These are phyloP conservation scores for Camptogramma bilineatum DNA, from an alignment of 2,888 invertebrate species.

Conservation along the genomic window DNA sequence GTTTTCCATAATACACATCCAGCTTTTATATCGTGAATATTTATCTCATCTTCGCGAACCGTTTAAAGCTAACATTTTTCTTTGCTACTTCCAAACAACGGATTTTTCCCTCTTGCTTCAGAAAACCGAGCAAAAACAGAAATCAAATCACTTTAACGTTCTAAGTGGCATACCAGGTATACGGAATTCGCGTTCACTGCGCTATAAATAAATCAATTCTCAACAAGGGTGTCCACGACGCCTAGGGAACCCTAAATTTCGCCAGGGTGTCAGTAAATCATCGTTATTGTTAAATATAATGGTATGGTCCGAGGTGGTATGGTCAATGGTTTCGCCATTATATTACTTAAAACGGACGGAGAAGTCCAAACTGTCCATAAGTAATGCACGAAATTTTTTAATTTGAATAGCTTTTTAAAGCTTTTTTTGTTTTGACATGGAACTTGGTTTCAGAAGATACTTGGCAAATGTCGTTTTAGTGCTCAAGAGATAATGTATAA, in stretches of 20 bases:
- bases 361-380: conserved; percentile 23
- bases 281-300: conserved; percentile 71
- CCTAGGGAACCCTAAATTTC: conserved; percentile 76
- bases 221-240: conserved; percentile 73
- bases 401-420: neutral
- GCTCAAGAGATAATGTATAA: no score
- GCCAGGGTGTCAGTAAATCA: conserved; percentile 74
- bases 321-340: conserved; percentile 39
- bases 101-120: conserved; percentile 10
- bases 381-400: neutral
- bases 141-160: conserved; percentile 58
- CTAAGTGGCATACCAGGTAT: conserved; percentile 66
- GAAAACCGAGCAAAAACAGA: conserved; percentile 27
- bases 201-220: conserved; percentile 77
- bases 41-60: conserved; percentile 12
- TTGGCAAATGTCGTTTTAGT: no score
- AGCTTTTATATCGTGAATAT: conserved; percentile 10
- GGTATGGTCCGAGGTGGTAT: conserved; percentile 29
- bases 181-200: conserved; percentile 58
- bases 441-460: no score
- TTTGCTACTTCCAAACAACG: conserved; percentile 9
- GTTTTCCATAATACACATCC: neutral
- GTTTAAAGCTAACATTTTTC: conserved; percentile 16
- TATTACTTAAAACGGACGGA: conserved; percentile 34
- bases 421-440: no score